These are phyloP conservation scores for Cettia cetti DNA, from an alignment of 2,113 vertebrate genomes.

Conservation along the genomic window DNA sequence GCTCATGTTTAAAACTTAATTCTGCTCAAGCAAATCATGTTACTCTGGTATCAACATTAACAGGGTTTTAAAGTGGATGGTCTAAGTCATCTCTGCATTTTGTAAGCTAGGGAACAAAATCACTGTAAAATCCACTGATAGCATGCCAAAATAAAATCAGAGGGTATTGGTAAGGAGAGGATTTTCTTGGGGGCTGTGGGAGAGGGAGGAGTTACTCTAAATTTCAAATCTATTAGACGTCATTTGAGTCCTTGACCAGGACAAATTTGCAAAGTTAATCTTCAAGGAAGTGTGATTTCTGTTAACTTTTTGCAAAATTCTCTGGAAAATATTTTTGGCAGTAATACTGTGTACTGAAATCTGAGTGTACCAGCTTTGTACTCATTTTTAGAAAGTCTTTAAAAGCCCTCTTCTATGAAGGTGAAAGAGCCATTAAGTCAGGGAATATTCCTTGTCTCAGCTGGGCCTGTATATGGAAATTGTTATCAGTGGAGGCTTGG, in stretches of 20 bases:
- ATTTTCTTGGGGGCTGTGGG: background rate
- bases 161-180: background rate
- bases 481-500: background rate
- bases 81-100: background rate
- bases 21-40: background rate
- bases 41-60: background rate
- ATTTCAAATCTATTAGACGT: slow-evolving; percentile 48
- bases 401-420: background rate
- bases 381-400: background rate
- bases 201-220: slow-evolving; percentile 16
- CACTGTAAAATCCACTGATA: background rate
- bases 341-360: background rate
- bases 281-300: slow-evolving; percentile 15
- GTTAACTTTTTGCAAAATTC: slow-evolving; percentile 55
- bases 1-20: background rate
- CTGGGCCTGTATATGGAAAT: background rate
- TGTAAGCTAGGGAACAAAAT: background rate
- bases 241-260: slow-evolving; percentile 64
- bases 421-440: background rate
- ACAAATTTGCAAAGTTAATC: slow-evolving; percentile 11
- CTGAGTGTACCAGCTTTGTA: background rate
- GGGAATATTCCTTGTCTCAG: background rate
- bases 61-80: background rate
- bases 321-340: slow-evolving; percentile 43
- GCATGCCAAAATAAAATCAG: background rate